A percentile compares a stretch with the other conserved stretches of the same genome.
phyloP scores from a whole-genome alignment of 2,113 vertebrate species.

The Ia io region DNA sequence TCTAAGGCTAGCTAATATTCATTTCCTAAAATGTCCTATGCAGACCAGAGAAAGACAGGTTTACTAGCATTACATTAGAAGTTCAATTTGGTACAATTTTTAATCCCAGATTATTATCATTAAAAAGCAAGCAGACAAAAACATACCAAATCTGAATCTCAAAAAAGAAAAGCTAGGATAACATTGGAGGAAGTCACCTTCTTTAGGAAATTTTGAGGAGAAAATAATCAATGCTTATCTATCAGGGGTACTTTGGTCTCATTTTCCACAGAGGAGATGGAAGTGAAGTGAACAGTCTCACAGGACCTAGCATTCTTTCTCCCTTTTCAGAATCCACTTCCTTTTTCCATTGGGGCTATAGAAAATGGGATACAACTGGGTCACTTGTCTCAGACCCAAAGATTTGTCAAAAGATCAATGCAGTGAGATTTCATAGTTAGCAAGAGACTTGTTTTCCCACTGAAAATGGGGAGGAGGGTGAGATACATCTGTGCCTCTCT shows the following conservation, averaged over 20 bases:
- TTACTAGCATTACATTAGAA: neutral
- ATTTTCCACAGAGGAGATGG: neutral
- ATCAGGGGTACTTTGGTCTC: neutral
- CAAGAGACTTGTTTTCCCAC: neutral
- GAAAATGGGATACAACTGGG: conserved; percentile 4
- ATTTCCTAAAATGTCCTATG: neutral
- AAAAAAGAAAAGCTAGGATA: neutral
- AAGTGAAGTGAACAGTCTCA: neutral
- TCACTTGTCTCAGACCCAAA: neutral
- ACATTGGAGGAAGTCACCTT: no score
- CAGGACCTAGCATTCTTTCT: neutral
- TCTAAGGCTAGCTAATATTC: neutral
- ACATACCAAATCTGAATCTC: neutral
- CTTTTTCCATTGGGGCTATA: neutral
- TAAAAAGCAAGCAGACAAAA: neutral
- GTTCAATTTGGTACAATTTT: neutral
- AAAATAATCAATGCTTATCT: neutral
- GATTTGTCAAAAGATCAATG: neutral
- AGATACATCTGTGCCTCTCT: neutral
- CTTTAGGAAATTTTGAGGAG: neutral
- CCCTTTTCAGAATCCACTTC: neutral
- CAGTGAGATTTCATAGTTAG: conserved; percentile 2
- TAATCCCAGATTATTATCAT: neutral
- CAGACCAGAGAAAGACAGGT: neutral
- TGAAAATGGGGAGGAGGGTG: neutral